phyloP scores from a whole-genome alignment of 1,140 invertebrate genomes.

The Drosophila nasuta region DNA sequence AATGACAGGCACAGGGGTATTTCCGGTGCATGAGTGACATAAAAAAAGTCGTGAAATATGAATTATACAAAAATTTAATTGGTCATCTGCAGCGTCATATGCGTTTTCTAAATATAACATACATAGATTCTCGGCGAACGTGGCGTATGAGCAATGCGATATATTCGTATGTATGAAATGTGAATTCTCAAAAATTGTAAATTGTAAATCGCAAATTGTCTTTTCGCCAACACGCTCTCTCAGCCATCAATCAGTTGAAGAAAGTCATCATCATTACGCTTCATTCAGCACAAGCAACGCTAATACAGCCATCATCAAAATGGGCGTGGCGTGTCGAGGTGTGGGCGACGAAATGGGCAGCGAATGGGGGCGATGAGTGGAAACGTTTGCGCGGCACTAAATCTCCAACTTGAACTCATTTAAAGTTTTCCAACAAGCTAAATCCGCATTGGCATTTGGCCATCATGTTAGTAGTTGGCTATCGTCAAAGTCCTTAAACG shows the following conservation, averaged over 20 bases:
- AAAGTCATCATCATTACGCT: constrained; percentile 77
- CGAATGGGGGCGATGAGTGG: neutral
- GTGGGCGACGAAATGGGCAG: neutral
- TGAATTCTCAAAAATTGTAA: constrained; percentile 25
- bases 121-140: constrained; percentile 37
- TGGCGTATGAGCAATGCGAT: constrained; percentile 70
- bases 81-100: constrained; percentile 44
- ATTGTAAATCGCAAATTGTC: constrained; percentile 62
- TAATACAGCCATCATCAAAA: constrained; percentile 46
- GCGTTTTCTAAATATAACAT: constrained; percentile 14
- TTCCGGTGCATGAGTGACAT: constrained; percentile 70
- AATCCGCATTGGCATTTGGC: constrained; percentile 75
- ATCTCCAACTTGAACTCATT: constrained; percentile 75
- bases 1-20: constrained; percentile 32
- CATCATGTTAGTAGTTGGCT: constrained; percentile 66
- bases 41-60: constrained; percentile 62
- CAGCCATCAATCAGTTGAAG: constrained; percentile 67
- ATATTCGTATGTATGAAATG: constrained; percentile 1
- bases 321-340: constrained; percentile 30
- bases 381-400: constrained; percentile 31
- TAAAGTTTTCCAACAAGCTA: constrained; percentile 74
- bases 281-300: constrained; percentile 46
- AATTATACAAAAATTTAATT: constrained; percentile 64
- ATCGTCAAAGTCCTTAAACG: constrained; percentile 68
- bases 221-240: neutral